Evolutionary conservation across 1,140 invertebrate genomes (phyloP).

Genomic region (Lysiphlebus fabarum): DNA sequence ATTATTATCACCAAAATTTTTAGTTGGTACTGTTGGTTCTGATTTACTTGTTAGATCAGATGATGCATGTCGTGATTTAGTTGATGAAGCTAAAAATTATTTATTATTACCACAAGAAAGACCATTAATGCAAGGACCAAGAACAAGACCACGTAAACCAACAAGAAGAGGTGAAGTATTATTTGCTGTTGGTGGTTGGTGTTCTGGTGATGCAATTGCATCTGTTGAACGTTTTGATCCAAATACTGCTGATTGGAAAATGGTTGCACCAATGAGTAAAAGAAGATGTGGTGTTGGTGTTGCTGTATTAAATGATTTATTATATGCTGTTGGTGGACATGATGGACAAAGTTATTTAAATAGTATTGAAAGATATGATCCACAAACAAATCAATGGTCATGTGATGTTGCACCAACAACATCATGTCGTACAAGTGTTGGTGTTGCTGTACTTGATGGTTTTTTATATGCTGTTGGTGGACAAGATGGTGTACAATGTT

Average conservation of each 20-base stretch:
- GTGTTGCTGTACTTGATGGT: conserved; percentile 95
- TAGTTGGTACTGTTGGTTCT: conserved; percentile 95
- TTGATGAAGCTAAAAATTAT: conserved; percentile 99
- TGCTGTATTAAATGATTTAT: conserved; percentile 91
- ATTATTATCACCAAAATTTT: conserved; percentile 92
- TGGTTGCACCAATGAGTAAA: conserved; percentile 98
- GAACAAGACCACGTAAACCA: conserved; percentile 89
- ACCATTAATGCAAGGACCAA: conserved; percentile 93
- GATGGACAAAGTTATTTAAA: conserved; percentile 98
- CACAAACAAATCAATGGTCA: conserved; percentile 97
- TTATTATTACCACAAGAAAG: conserved; percentile 93
- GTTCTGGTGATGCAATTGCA: conserved; percentile 96
- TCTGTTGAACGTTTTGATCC: conserved; percentile 97
- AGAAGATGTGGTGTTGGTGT: conserved; percentile 96
- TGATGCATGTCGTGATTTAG: conserved; percentile 92
- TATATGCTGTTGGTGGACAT: conserved; percentile 96
- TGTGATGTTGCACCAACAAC: conserved; percentile 96
- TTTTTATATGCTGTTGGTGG: conserved; percentile 95
- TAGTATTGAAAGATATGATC: conserved; percentile 92
- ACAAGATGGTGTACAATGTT: conserved; percentile 94
- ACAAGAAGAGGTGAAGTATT: conserved; percentile 92
- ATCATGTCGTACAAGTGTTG: conserved; percentile 94
- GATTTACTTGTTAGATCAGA: conserved; percentile 93
- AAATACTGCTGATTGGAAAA: conserved; percentile 94
- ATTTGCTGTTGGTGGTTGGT: conserved; percentile 97